Conservation (phyloP, 2,888 invertebrate species). For the Isoperla grammatica region DNA sequence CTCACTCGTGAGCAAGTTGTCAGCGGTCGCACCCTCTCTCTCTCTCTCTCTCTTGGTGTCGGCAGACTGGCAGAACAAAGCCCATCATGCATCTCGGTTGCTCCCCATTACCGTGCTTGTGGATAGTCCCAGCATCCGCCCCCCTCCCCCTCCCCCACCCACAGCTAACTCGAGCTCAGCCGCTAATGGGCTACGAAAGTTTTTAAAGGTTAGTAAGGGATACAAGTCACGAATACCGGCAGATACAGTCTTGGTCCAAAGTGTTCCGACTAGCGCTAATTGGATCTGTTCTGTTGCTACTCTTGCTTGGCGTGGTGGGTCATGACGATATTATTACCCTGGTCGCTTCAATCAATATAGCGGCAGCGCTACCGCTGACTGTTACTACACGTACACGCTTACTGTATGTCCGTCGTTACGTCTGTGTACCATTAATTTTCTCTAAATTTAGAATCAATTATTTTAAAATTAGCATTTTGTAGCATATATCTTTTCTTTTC, state of each 20-base stretch:
- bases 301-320: neutral
- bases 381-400: too few relatives aligned
- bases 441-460: too few relatives aligned
- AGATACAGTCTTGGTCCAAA: conserved; percentile 16
- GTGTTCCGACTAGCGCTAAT: conserved; percentile 7
- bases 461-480: too few relatives aligned
- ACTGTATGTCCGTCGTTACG: too few relatives aligned
- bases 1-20: neutral
- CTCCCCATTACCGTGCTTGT: conserved; percentile 16
- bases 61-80: conserved; percentile 5
- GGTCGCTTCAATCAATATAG: neutral
- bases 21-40: neutral
- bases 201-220: conserved; percentile 22
- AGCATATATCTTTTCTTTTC: too few relatives aligned
- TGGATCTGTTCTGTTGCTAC: neutral
- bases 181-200: conserved; percentile 23
- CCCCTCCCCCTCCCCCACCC: conserved; percentile 6
- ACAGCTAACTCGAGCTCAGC: conserved; percentile 4
- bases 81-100: neutral
- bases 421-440: too few relatives aligned
- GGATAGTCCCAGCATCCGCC: conserved; percentile 9
- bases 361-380: too few relatives aligned
- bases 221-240: conserved; percentile 9
- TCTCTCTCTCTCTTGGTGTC: neutral
- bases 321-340: neutral